phyloP scores from a whole-genome alignment of 2,888 invertebrate species.

The Drosophila infuscata region DNA sequence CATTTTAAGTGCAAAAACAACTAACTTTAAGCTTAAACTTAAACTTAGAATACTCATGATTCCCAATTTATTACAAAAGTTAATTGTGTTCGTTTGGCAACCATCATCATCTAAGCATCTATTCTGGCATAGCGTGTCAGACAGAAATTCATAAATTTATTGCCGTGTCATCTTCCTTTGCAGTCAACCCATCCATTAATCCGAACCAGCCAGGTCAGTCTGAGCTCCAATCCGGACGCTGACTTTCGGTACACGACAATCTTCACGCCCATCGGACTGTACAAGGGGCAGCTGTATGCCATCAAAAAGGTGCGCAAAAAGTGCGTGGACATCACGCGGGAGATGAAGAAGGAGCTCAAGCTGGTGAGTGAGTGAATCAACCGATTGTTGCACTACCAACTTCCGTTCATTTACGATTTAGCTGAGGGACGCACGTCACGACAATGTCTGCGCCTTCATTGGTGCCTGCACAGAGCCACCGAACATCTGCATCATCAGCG shows the following conservation, averaged over 20 bases:
- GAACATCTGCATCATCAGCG: conserved; percentile 94
- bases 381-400: not conserved
- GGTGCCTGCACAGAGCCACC: conserved; percentile 97
- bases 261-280: conserved; percentile 95
- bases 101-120: conserved; percentile 27
- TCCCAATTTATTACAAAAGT: not conserved
- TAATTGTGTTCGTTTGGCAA: not conserved
- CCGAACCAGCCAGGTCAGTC: conserved; percentile 94
- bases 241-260: conserved; percentile 96
- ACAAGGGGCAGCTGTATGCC: conserved; percentile 94
- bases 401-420: conserved; percentile 82
- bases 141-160: conserved; percentile 55
- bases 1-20: not conserved
- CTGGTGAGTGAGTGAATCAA: conserved; percentile 87
- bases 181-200: conserved; percentile 88
- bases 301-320: conserved; percentile 94
- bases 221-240: conserved; percentile 96
- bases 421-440: conserved; percentile 96
- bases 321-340: conserved; percentile 94
- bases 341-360: conserved; percentile 97
- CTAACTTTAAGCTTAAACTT: not conserved
- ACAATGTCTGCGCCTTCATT: conserved; percentile 96
- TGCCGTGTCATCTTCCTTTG: conserved; percentile 56
- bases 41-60: not conserved
- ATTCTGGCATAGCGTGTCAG: conserved; percentile 43